Evolutionary conservation across 1,140 invertebrate genomes (phyloP), one percentile per base, ranked within the genome.

Genomic region (Drosophila ironensis): DNA sequence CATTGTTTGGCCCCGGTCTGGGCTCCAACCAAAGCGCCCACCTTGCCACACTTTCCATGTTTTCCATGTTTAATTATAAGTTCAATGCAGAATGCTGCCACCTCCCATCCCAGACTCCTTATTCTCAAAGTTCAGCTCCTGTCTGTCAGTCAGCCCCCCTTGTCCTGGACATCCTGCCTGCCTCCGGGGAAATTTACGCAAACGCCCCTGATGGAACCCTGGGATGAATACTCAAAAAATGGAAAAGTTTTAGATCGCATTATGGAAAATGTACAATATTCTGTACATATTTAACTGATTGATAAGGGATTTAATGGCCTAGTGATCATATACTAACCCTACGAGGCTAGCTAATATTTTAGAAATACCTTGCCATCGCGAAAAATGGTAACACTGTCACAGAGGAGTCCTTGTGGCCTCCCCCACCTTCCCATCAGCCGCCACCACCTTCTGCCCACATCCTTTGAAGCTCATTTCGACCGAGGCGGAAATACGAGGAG

Each of bases 11-110:
- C 56, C 46, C 61, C 51, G 11, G 11, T 5, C 7, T 33, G 11
- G 30, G n/a, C 30, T 12, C 30, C 30, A 33, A 59, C 57, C 59
- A n/a, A n/a, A n/a, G n/a, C n/a, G n/a, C n/a, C n/a, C n/a, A n/a
- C n/a, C 37, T 81, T 66, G 76, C 76, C 75, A 71, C 76, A 75
- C 69, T 80, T 71, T 76, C 80, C 78, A 84, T 70, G 80, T 72
- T 80, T 74, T 84, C 61, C 74, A 71, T 84, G 78, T 74, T 84
- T 84, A 84, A 84, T 84, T 84, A 84, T 80, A 84, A 84, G 69
- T 73, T 72, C 57, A 54, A 64, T 72, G 68, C 54, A 72, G 38
- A 72, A 84, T 67, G 73, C 57, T 71, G 74, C 73, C 59, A 52
- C 53, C 50, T 22, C 22, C 42, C 27, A 19, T 9, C 42, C 12